Evolutionary conservation across 1,140 invertebrate species (phyloP).

Genomic region (Nephotettix cincticeps): DNA sequence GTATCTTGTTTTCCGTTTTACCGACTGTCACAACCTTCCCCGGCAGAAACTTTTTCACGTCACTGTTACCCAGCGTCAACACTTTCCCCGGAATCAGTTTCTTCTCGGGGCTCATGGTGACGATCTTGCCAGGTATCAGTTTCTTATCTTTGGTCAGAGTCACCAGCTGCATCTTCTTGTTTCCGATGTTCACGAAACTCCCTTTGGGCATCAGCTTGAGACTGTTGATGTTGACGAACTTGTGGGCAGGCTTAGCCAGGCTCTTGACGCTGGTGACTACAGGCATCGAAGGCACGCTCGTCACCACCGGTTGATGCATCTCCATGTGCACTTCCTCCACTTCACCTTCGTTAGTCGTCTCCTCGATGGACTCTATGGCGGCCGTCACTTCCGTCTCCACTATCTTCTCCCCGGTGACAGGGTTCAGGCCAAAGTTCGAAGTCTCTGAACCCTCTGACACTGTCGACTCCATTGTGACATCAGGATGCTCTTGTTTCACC

Average conservation of each 20-base stretch:
- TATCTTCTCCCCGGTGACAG: too few relatives aligned
- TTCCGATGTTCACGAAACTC: neutral
- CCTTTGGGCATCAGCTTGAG: neutral
- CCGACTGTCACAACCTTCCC: neutral
- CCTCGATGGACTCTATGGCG: too few relatives aligned
- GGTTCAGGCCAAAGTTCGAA: too few relatives aligned
- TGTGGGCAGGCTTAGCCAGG: neutral
- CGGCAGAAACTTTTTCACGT: neutral
- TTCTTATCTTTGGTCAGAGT: neutral
- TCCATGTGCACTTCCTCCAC: too few relatives aligned
- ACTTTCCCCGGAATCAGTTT: neutral
- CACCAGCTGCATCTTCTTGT: conserved; percentile 1
- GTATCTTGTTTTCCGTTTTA: neutral
- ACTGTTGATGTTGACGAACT: neutral
- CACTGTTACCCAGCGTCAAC: neutral
- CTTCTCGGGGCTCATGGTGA: neutral
- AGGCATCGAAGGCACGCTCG: too few relatives aligned
- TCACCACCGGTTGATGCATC: too few relatives aligned
- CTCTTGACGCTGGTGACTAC: neutral
- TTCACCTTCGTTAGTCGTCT: too few relatives aligned
- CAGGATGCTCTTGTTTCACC: too few relatives aligned
- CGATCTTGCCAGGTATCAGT: neutral
- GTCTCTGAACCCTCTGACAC: too few relatives aligned
- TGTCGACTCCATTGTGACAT: too few relatives aligned
- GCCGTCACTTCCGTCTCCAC: too few relatives aligned